These are phyloP conservation scores for Dolichopus griseipennis DNA, from an alignment of 2,888 invertebrate species.

Conservation along the genomic window DNA sequence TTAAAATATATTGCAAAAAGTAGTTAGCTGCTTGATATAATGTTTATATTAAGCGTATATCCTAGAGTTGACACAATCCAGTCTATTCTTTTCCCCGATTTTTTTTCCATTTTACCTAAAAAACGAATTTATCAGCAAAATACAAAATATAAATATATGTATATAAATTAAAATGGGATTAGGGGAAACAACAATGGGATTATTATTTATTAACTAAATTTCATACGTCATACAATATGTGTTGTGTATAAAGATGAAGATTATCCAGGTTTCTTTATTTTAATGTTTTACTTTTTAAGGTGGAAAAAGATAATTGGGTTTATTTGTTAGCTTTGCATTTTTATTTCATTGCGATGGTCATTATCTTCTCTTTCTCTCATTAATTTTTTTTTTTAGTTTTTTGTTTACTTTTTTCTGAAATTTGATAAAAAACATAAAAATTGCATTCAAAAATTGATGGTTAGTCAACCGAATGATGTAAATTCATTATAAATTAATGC, in stretches of 20 bases:
- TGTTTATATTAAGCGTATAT: no score
- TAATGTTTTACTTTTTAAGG: not conserved
- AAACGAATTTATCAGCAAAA: not conserved
- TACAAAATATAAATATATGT: not conserved
- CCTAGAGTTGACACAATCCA: no score
- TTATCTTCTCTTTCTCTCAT: not conserved
- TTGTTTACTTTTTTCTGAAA: not conserved
- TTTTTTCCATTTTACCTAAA: not conserved
- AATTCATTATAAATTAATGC: not conserved
- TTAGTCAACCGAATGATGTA: not conserved
- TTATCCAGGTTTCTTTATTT: no score
- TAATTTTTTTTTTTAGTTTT: not conserved
- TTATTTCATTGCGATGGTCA: not conserved
- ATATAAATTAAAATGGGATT: constrained; percentile 3
- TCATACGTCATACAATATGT: not conserved
- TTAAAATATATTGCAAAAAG: no score
- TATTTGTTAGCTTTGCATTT: not conserved
- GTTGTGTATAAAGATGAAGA: no score
- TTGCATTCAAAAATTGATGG: not conserved
- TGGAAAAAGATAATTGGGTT: not conserved
- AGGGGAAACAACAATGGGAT: not conserved
- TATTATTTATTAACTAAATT: not conserved
- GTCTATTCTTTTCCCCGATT: not conserved
- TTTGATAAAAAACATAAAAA: not conserved
- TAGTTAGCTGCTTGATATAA: no score